These are phyloP conservation scores for Apteryx owenii DNA, from an alignment of 2,113 vertebrate genomes.

Conservation along the genomic window DNA sequence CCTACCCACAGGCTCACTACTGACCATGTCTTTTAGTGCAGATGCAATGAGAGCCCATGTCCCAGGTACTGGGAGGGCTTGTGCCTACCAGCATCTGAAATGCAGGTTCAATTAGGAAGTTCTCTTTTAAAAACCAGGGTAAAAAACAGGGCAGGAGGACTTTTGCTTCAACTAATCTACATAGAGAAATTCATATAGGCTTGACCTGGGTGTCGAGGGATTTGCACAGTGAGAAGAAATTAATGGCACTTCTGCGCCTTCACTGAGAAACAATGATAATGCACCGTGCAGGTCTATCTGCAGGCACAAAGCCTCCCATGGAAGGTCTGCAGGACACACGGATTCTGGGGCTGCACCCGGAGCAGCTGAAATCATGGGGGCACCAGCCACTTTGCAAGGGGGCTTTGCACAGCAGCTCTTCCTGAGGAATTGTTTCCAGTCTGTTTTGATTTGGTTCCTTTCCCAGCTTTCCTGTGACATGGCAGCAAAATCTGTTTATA, in stretches of 20 bases:
- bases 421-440: constrained; percentile 68
- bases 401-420: constrained; percentile 47
- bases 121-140: constrained; percentile 49
- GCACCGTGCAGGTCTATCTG: not conserved
- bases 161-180: constrained; percentile 42
- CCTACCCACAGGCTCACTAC: not conserved
- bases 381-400: constrained; percentile 30
- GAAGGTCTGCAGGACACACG: constrained; percentile 9
- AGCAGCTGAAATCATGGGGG: not conserved
- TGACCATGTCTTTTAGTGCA: not conserved
- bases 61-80: not conserved
- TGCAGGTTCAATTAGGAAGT: not conserved
- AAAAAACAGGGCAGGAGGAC: constrained; percentile 55
- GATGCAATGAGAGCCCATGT: not conserved
- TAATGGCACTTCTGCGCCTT: constrained; percentile 39
- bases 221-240: constrained; percentile 46
- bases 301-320: constrained; percentile 1
- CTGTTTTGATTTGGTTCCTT: constrained; percentile 65
- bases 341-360: not conserved
- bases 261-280: not conserved
- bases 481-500: constrained; percentile 69
- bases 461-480: constrained; percentile 72
- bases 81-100: constrained; percentile 2
- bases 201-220: constrained; percentile 28
- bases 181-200: constrained; percentile 31